These are phyloP conservation scores for Camptogramma bilineatum DNA, from an alignment of 2,888 invertebrate genomes.

Conservation along the genomic window DNA sequence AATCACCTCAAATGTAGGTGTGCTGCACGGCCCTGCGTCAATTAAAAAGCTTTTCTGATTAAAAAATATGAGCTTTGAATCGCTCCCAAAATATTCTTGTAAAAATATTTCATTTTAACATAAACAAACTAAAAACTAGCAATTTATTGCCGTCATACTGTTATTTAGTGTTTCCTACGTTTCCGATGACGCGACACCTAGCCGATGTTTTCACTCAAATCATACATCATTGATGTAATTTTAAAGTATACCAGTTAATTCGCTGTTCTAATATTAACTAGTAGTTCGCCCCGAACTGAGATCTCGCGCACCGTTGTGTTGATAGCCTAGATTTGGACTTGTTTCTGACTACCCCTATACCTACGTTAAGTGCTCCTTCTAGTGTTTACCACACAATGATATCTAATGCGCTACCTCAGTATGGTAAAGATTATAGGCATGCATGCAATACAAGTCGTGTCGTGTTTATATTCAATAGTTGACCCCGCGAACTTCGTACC, in stretches of 20 bases:
- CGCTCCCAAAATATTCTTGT: slow-evolving; percentile 38
- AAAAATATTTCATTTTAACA: slow-evolving; percentile 42
- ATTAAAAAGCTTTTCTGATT: slow-evolving; percentile 42
- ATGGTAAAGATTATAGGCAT: too few relatives aligned
- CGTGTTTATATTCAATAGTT: too few relatives aligned
- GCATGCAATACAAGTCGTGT: too few relatives aligned
- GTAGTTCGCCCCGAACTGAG: too few relatives aligned
- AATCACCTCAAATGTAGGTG: not conserved
- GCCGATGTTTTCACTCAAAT: slow-evolving; percentile 59
- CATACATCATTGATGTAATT: slow-evolving; percentile 59
- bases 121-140: slow-evolving; percentile 51
- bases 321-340: too few relatives aligned
- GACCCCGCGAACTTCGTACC: too few relatives aligned
- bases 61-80: slow-evolving; percentile 37
- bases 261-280: slow-evolving; percentile 22
- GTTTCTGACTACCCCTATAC: too few relatives aligned
- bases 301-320: too few relatives aligned
- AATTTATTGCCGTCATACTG: slow-evolving; percentile 52
- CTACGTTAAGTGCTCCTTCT: too few relatives aligned
- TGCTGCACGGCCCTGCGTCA: slow-evolving; percentile 10
- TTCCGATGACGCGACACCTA: slow-evolving; percentile 48
- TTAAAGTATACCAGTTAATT: slow-evolving; percentile 9
- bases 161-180: slow-evolving; percentile 53
- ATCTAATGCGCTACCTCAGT: too few relatives aligned
- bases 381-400: too few relatives aligned